Percentiles rank a stretch among this genome's conserved stretches.
phyloP scores from a whole-genome alignment of 1,140 invertebrate species.

The Anoplolepis gracilipes region DNA sequence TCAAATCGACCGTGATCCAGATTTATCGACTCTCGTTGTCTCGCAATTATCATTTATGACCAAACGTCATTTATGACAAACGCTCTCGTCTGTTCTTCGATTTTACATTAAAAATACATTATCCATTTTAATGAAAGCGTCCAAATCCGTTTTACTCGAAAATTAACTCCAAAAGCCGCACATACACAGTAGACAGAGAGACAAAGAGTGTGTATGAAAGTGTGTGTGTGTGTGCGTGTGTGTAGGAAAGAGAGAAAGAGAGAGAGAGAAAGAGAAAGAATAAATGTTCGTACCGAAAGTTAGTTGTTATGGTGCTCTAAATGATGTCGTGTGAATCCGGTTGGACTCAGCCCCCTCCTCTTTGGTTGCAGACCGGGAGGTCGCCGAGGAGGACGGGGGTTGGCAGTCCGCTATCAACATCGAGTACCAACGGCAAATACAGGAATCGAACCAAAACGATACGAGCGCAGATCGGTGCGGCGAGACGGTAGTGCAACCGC shows the following conservation, averaged over 20 bases:
- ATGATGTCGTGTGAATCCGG: constrained; percentile 71
- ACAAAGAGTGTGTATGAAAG: neutral
- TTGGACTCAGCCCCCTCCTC: constrained; percentile 86
- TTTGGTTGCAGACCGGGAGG: constrained; percentile 86
- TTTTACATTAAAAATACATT: constrained; percentile 17
- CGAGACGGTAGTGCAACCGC: constrained; percentile 61
- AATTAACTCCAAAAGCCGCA: neutral
- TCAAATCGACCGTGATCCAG: neutral
- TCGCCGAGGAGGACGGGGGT: constrained; percentile 85
- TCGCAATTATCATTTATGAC: constrained; percentile 3
- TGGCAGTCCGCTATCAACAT: constrained; percentile 81
- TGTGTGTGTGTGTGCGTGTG: neutral
- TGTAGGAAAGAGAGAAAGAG: neutral
- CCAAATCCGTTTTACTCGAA: neutral
- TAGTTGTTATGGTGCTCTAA: constrained; percentile 39
- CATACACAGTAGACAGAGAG: neutral
- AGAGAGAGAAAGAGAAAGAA: constrained; percentile 21
- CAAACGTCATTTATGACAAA: constrained; percentile 23
- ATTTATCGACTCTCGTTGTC: constrained; percentile 11
- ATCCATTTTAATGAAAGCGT: neutral
- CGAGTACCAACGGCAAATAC: constrained; percentile 73
- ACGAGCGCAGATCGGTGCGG: constrained; percentile 73
- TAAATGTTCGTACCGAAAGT: constrained; percentile 39
- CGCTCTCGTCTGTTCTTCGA: constrained; percentile 8
- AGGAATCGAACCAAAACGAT: constrained; percentile 74